A percentile compares a stretch with the other conserved stretches of the same genome.
Conservation (phyloP, 2,888 invertebrate genomes). For the Drepanosiphum platanoidis region DNA sequence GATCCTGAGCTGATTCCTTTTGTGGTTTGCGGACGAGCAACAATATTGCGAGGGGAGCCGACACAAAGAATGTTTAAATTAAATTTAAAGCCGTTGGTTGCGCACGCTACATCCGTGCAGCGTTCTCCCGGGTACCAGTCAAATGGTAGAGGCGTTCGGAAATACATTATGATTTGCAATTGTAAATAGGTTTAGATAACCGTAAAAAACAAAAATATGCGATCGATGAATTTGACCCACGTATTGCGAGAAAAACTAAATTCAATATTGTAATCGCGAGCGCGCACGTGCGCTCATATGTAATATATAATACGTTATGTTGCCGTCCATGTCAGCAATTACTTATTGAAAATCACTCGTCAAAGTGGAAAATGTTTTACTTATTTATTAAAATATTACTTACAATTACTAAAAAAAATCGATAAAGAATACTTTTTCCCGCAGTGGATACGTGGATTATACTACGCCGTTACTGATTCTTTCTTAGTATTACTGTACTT, state of each 20-base stretch:
- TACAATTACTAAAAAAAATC: no score
- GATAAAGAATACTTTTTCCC: no score
- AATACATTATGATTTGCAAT: slow-evolving; percentile 14
- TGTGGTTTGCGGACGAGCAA: slow-evolving; percentile 15
- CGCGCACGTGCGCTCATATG: no score
- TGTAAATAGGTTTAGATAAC: slow-evolving; percentile 1
- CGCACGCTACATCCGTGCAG: background rate
- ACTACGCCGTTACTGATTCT: no score
- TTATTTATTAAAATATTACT: no score
- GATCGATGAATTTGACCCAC: background rate
- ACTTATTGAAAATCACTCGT: no score
- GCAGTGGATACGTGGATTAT: no score
- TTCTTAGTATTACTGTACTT: no score
- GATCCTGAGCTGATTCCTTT: slow-evolving; percentile 17
- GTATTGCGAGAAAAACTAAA: background rate
- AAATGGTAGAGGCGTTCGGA: background rate
- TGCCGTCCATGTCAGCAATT: no score
- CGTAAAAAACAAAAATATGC: background rate
- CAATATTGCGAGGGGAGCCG: background rate
- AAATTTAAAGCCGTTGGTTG: slow-evolving; percentile 12
- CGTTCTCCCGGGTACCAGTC: background rate
- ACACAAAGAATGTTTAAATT: slow-evolving; percentile 23
- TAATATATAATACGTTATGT: no score
- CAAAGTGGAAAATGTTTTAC: background rate
- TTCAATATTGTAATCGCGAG: no score